phyloP scores from a whole-genome alignment of 2,113 vertebrate genomes.

The Hucho hucho region DNA sequence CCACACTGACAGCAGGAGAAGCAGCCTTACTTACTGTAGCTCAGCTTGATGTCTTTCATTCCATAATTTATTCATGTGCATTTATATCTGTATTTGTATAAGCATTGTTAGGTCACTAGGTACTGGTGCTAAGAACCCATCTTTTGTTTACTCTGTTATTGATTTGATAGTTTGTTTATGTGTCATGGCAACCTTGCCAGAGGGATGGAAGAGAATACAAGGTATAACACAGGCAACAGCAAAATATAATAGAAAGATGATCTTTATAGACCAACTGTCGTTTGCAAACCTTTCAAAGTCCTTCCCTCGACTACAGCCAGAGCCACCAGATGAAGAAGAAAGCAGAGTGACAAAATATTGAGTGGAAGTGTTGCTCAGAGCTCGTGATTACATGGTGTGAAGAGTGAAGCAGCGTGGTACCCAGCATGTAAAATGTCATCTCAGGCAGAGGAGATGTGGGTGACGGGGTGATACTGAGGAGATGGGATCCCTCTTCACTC shows the following conservation, averaged over 20 bases:
- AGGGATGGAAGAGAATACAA: too few relatives aligned
- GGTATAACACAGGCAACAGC: too few relatives aligned
- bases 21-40: too few relatives aligned
- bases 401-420: neutral
- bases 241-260: too few relatives aligned
- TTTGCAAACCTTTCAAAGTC: too few relatives aligned
- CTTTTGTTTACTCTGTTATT: too few relatives aligned
- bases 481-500: neutral
- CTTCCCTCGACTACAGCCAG: too few relatives aligned
- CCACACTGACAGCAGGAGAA: too few relatives aligned
- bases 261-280: too few relatives aligned
- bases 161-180: neutral
- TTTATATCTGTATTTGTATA: neutral
- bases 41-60: neutral
- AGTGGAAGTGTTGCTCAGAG: slow-evolving; percentile 17
- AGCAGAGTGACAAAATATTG: neutral
- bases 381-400: slow-evolving; percentile 15
- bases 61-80: neutral
- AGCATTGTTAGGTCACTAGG: too few relatives aligned
- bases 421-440: slow-evolving; percentile 36
- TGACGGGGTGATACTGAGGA: neutral
- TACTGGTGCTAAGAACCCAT: too few relatives aligned
- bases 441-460: neutral
- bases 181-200: neutral
- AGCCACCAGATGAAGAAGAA: neutral